Evolutionary conservation across 2,888 invertebrate species (phyloP).

Genomic region (Trilocha varians): DNA sequence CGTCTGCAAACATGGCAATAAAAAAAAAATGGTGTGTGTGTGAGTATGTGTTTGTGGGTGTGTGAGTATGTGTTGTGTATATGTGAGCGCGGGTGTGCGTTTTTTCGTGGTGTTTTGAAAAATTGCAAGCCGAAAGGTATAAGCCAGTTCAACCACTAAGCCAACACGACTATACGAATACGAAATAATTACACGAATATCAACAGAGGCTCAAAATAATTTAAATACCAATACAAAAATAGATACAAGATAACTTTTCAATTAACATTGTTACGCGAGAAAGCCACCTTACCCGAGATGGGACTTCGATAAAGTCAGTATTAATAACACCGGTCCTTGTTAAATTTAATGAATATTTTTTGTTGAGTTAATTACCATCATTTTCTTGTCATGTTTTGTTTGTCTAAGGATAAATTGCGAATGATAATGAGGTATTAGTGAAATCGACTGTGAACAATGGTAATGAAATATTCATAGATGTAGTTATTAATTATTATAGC

Average conservation of each 20-base stretch:
- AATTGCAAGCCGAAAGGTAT: no score
- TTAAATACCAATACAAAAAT: neutral
- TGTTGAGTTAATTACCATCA: neutral
- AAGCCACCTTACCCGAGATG: neutral
- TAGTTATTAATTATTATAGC: no score
- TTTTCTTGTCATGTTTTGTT: neutral
- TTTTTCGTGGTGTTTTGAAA: no score
- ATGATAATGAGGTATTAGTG: neutral
- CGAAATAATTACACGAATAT: neutral
- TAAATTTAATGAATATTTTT: neutral
- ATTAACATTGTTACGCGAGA: slow-evolving; percentile 16
- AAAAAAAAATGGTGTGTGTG: no score
- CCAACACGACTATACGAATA: neutral
- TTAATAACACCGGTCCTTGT: neutral
- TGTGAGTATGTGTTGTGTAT: no score
- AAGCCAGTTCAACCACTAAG: no score
- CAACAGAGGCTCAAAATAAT: no score
- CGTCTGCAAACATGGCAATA: no score
- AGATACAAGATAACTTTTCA: slow-evolving; percentile 22
- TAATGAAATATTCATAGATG: no score
- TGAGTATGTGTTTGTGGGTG: no score
- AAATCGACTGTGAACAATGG: no score
- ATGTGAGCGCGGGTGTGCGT: no score
- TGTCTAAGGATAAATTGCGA: neutral
- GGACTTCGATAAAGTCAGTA: neutral